phyloP scores from a whole-genome alignment of 2,113 vertebrate species.

The Meles meles region DNA sequence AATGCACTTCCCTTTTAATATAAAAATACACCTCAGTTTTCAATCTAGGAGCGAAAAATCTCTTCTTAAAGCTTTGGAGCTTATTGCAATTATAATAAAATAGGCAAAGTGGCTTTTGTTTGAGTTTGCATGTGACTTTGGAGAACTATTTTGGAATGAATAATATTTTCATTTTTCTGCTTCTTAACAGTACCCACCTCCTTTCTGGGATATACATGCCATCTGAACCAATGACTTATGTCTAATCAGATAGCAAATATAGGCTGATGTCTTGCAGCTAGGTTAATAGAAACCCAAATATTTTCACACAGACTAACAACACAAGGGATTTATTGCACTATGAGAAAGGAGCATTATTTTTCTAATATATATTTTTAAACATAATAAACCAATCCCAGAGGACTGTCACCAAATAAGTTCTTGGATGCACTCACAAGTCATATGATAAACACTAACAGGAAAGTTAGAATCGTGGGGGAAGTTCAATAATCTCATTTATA shows the following conservation, averaged over 20 bases:
- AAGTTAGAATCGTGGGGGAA: conserved; percentile 29
- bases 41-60: background rate
- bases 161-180: conserved; percentile 42
- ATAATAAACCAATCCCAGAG: conserved; percentile 27
- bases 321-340: conserved; percentile 37
- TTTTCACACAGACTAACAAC: conserved; percentile 53
- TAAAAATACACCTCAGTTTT: background rate
- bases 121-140: background rate
- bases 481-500: conserved; percentile 53
- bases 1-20: background rate
- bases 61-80: background rate
- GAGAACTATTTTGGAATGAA: conserved; percentile 37
- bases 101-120: conserved; percentile 23
- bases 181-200: conserved; percentile 24
- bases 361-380: conserved; percentile 31
- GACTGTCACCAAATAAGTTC: background rate
- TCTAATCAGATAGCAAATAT: conserved; percentile 33
- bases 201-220: conserved; percentile 32
- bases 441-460: conserved; percentile 42
- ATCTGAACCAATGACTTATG: conserved; percentile 41
- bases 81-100: conserved; percentile 48
- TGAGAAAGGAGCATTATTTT: background rate
- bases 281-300: conserved; percentile 49
- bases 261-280: conserved; percentile 41
- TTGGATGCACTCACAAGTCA: background rate